These are phyloP conservation scores for Nothocercus julius DNA, from an alignment of 2,113 vertebrate species.

Conservation along the genomic window DNA sequence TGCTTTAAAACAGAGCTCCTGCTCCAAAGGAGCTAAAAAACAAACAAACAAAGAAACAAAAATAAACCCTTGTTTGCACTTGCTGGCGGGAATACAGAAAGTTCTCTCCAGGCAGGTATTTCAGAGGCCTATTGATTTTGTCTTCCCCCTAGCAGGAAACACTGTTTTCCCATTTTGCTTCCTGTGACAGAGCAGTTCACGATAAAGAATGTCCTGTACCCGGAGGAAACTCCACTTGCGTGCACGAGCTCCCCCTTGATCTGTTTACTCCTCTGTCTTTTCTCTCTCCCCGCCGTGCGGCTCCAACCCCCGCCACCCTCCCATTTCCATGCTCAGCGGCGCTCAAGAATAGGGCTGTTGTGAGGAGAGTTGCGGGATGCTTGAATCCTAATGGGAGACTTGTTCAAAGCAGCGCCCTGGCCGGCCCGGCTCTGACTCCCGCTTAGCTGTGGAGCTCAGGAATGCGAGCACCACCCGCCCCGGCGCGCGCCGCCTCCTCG, in stretches of 20 bases:
- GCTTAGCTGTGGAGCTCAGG: conserved; percentile 75
- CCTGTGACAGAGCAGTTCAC: conserved; percentile 72
- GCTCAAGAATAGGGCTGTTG: conserved; percentile 63
- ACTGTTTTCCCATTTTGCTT: conserved; percentile 76
- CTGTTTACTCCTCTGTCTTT: conserved; percentile 46
- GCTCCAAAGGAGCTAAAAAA: conserved; percentile 38
- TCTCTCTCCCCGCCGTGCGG: background rate
- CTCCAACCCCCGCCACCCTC: background rate
- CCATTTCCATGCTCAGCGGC: conserved; percentile 15
- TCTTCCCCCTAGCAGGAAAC: conserved; percentile 69
- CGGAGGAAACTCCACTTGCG: conserved; percentile 72
- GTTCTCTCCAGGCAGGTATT: conserved; percentile 59
- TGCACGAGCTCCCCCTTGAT: conserved; percentile 68
- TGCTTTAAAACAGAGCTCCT: background rate
- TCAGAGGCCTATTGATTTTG: conserved; percentile 50
- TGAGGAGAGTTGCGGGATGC: conserved; percentile 55
- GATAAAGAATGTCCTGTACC: conserved; percentile 77
- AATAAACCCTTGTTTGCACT: background rate
- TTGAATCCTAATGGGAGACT: conserved; percentile 69
- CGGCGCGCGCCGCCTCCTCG: conserved; percentile 71
- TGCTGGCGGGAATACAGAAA: background rate
- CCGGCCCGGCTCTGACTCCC: conserved; percentile 70
- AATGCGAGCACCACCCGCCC: conserved; percentile 78
- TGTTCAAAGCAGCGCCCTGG: conserved; percentile 59
- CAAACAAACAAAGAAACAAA: no score